Evolutionary conservation across 2,113 vertebrate genomes (phyloP), one percentile per base, ranked within the genome.

Genomic region (Promerops cafer): DNA sequence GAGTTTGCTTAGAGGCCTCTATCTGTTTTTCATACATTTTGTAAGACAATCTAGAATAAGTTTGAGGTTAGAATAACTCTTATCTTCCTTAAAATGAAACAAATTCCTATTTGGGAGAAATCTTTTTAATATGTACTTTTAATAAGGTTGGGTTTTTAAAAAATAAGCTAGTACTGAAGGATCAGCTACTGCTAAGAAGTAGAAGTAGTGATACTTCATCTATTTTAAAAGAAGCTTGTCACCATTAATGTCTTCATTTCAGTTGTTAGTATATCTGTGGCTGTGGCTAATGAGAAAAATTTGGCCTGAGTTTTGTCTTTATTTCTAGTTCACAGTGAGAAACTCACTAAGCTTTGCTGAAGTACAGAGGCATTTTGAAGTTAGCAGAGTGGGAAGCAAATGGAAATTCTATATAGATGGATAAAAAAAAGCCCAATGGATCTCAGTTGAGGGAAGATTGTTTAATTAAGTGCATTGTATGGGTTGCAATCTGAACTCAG

Each of bases 381-480:
- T 37, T 44, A 54, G 40, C 35, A 39, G 86, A 71, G 42, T 57
- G 54, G 45, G 70, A 83, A 91, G 42, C 52, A 91, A 90, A 79
- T 83, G 60, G 33, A 79, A 96, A 77, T 93, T 81, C 49, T 81
- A 7, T 37, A 65, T 33, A 47, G 54, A 71, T 47, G 2, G 11
- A 21, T 28, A 42, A 57, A 61, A 75, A 63, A 65, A 49, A 30
- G 7, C 45, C 50, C 50, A 56, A 0, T 71, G 75, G 35, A 63
- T 77, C 50, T 87, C 63, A 52, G 69, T 1, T 44, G 37, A 92
- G 45, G 50, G 35, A 68, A 63, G 22, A 57, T 53, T 76, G 71
- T 83, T 94, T 89, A 89, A 96, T 96, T 94, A 78, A 42, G 37
- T 75, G 56, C 83, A 42, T 87, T 85, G 35, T 83, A 66, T 16